Evolutionary conservation across 2,113 vertebrate genomes (phyloP).

Genomic region (Kryptolebias marmoratus): DNA sequence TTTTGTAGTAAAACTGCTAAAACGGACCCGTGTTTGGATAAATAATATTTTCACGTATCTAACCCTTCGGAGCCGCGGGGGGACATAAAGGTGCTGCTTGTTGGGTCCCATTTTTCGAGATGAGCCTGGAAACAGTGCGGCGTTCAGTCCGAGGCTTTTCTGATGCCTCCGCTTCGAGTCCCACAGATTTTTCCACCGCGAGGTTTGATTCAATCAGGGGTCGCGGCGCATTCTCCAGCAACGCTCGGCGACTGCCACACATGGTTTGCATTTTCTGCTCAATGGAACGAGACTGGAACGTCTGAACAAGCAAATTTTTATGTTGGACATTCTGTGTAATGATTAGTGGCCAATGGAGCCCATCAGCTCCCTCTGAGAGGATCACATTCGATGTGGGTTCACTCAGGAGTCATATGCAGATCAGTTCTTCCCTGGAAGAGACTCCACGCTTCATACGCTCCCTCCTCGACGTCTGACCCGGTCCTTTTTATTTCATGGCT

Average conservation of each 20-base stretch:
- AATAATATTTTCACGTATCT: slow-evolving; percentile 32
- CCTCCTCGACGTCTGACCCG: too few relatives aligned
- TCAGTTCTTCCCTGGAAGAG: background rate
- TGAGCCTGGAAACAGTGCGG: background rate
- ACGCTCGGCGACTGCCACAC: slow-evolving; percentile 6
- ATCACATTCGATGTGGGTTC: slow-evolving; percentile 1
- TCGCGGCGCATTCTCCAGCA: background rate
- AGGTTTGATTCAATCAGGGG: background rate
- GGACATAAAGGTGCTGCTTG: slow-evolving; percentile 1
- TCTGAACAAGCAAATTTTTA: slow-evolving; percentile 31
- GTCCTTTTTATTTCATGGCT: too few relatives aligned
- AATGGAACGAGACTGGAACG: slow-evolving; percentile 42
- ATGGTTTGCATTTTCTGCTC: slow-evolving; percentile 60
- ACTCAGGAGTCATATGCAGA: background rate
- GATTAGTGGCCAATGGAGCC: slow-evolving; percentile 15
- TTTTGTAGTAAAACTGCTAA: slow-evolving; percentile 45
- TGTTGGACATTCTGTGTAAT: slow-evolving; percentile 10
- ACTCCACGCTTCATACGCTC: too few relatives aligned
- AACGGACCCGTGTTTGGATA: slow-evolving; percentile 33
- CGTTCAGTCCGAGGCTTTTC: too few relatives aligned
- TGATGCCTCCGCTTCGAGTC: background rate
- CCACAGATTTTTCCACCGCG: background rate
- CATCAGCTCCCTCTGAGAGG: slow-evolving; percentile 2
- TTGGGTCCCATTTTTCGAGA: background rate
- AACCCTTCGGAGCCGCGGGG: background rate